phyloP scores from a whole-genome alignment of 2,888 invertebrate genomes.

The Monoplex corrugatus region DNA sequence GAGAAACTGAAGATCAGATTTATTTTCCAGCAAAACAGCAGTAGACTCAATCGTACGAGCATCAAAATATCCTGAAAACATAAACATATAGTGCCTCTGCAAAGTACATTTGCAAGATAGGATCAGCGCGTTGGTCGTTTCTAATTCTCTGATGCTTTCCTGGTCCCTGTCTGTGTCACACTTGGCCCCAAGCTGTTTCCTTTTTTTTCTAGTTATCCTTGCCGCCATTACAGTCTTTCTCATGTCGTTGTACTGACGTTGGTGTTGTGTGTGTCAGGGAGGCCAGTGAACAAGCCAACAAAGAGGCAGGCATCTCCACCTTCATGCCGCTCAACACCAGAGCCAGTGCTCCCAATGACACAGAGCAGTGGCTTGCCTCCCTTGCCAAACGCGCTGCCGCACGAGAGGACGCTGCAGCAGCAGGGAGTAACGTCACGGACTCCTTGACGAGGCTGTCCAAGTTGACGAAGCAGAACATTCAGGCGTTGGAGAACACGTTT shows the following conservation, averaged over 20 bases:
- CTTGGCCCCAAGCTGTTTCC: background rate
- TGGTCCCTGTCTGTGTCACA: background rate
- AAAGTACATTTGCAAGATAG: too few species aligned
- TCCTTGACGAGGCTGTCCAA: slow-evolving; percentile 65
- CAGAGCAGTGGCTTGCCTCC: slow-evolving; percentile 74
- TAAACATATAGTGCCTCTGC: too few species aligned
- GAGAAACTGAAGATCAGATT: too few species aligned
- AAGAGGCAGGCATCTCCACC: slow-evolving; percentile 22
- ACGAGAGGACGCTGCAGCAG: slow-evolving; percentile 66
- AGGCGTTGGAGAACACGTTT: slow-evolving; percentile 73
- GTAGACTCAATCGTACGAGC: too few species aligned
- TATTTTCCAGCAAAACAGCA: too few species aligned
- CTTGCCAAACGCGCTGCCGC: slow-evolving; percentile 71
- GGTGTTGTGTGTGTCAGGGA: background rate
- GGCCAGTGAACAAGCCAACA: background rate
- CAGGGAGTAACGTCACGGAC: slow-evolving; percentile 62
- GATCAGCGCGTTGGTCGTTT: too few species aligned
- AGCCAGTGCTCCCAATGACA: slow-evolving; percentile 55
- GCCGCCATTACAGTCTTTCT: slow-evolving; percentile 63
- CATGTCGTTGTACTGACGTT: slow-evolving; percentile 23
- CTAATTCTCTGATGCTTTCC: too few species aligned
- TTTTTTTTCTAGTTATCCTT: slow-evolving; percentile 63
- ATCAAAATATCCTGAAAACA: too few species aligned
- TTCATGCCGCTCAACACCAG: slow-evolving; percentile 27
- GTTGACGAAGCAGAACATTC: slow-evolving; percentile 73